Conservation (phyloP, 2,888 invertebrate species). For the Isotomurus palustris region DNA sequence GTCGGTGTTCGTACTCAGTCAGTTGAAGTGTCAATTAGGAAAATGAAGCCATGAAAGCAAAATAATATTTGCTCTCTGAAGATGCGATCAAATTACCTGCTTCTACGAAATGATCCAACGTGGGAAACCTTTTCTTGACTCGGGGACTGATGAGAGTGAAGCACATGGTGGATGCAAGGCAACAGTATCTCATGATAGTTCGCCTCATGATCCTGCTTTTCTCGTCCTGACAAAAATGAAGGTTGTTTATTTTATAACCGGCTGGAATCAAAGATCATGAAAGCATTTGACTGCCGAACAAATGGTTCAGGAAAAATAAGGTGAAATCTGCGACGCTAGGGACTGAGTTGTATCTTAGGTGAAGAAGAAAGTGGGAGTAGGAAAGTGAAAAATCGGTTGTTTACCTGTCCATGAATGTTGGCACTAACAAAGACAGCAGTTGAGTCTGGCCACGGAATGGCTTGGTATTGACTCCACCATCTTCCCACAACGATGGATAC, state of each 20-base stretch:
- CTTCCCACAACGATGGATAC: constrained; percentile 87
- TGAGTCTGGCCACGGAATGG: constrained; percentile 81
- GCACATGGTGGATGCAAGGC: constrained; percentile 81
- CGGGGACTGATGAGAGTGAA: constrained; percentile 79
- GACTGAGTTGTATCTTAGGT: background rate
- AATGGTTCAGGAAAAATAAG: constrained; percentile 4
- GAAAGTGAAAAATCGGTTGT: background rate
- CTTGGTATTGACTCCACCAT: constrained; percentile 83
- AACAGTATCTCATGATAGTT: constrained; percentile 75
- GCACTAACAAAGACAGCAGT: constrained; percentile 81
- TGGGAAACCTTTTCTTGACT: constrained; percentile 84
- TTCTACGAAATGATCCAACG: constrained; percentile 74
- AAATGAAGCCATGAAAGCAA: background rate
- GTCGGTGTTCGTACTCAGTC: no score
- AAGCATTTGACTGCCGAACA: no score
- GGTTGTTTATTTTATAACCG: no score
- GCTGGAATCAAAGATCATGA: no score
- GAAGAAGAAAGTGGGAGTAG: constrained; percentile 1
- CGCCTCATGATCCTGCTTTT: constrained; percentile 75
- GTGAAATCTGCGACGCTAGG: background rate
- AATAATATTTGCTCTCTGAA: background rate
- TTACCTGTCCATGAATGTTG: constrained; percentile 69
- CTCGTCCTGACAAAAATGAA: constrained; percentile 64
- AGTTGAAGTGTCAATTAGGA: no score
- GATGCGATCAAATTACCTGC: constrained; percentile 56